Percentiles rank a stretch among this genome's conserved stretches.
Evolutionary conservation across 2,797 vertebrate species (phyloP).

Genomic region (Sebastes reedi): DNA sequence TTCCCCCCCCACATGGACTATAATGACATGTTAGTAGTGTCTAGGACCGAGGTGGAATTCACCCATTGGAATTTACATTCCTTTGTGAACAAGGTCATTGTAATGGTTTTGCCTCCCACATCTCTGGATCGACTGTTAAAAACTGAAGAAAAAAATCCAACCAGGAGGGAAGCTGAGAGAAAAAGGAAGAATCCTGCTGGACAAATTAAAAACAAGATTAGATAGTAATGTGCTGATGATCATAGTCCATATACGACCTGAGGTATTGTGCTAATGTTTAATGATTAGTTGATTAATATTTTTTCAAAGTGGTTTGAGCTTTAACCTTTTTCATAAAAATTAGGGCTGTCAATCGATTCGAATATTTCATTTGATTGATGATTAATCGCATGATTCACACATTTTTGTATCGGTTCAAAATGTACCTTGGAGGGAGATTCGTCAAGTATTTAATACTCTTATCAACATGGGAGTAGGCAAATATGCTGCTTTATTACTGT

Average conservation of each 20-base stretch:
- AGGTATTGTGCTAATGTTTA: not conserved
- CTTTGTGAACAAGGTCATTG: constrained; percentile 24
- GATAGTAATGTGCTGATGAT: not conserved
- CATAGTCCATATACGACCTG: not conserved
- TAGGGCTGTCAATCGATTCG: fast-evolving
- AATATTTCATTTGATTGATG: too few relatives aligned
- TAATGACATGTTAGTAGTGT: constrained; percentile 53
- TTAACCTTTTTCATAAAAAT: not conserved
- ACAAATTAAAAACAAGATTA: constrained; percentile 6
- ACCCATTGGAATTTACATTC: constrained; percentile 57
- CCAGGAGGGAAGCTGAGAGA: not conserved
- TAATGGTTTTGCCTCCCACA: constrained; percentile 19
- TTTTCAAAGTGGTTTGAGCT: not conserved
- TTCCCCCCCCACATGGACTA: constrained; percentile 11
- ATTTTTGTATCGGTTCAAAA: too few relatives aligned
- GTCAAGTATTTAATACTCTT: too few relatives aligned
- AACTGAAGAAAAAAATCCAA: constrained; percentile 1
- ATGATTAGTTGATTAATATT: not conserved
- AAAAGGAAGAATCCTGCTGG: not conserved
- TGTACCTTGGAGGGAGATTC: too few relatives aligned
- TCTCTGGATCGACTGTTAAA: not conserved
- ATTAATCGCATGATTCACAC: too few relatives aligned
- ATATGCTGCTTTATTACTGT: too few relatives aligned
- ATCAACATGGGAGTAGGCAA: too few relatives aligned
- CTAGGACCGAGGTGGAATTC: constrained; percentile 28